Evolutionary conservation across 2,888 invertebrate species (phyloP), one percentile per base, ranked within the genome.

Genomic region (Boloria selene): DNA sequence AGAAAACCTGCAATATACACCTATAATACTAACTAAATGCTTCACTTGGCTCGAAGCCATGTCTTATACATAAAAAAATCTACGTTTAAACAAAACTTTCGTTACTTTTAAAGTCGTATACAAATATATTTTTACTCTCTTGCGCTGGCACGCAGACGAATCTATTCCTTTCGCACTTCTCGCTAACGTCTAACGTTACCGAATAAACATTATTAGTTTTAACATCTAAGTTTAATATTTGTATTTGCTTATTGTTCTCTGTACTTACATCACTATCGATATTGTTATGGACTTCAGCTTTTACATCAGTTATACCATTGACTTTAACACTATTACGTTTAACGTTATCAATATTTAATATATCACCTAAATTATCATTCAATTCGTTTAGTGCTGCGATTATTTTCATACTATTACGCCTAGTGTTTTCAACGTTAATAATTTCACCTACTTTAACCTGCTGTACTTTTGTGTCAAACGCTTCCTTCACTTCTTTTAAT

Each of bases 161-260:
- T 73, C 83, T 88, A 71, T 87, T 90, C 69, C 75, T 85, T 64
- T 90, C 90, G 63, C 69, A 74, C 49, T 71, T 73, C n/a, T 89
- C 88, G 69, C 81, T 89, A 78, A 90, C 86, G 74, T 91, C 91
- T 85, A 92, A 80, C 60, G 90, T 92, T 78, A 91, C 90, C 71
- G 91, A 89, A 86, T 91, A 90, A 52, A 91, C 90, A 81, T 85
- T 89, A 76, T 91, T 91, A 56, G 90, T 91, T 76, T 91, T 92
- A 76, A 88, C 85, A 79, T 92, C 92, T 89, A 92, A 75, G 75
- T 92, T 92, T 72, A 92, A 83, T 88, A 92, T 91, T 84, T 92
- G 92, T 86, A 91, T 86, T 74, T 90, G 90, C 81, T 90, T 91
- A 88, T 90, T 90, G 84, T 90, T 89, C 81, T 90, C 87, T 71